Evolutionary conservation across 2,113 vertebrate genomes (phyloP).

Genomic region (Chroicocephalus ridibundus): DNA sequence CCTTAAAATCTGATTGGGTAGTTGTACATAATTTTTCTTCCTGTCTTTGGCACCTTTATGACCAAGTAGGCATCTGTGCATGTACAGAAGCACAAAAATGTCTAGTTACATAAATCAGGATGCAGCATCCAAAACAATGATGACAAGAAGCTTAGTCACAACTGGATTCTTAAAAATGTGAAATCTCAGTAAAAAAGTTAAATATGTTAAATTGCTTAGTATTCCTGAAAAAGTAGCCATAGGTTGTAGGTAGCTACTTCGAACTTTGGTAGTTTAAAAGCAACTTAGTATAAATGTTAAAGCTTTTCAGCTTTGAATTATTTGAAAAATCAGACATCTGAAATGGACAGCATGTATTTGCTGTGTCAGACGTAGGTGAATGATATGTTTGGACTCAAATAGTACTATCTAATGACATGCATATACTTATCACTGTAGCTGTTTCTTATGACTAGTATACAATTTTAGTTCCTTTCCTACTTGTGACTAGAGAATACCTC

Average conservation of each 20-base stretch:
- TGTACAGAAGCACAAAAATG: background rate
- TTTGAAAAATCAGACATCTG: background rate
- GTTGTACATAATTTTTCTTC: background rate
- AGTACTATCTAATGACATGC: background rate
- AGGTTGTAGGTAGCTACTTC: background rate
- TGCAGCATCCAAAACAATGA: background rate
- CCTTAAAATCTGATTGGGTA: background rate
- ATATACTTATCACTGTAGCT: background rate
- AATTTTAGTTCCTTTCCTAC: background rate
- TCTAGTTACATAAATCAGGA: background rate
- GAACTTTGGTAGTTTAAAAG: background rate
- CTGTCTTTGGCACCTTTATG: background rate
- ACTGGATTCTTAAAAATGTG: background rate
- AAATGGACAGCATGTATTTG: background rate
- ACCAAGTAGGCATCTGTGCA: background rate
- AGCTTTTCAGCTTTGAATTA: background rate
- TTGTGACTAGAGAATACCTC: fast-evolving
- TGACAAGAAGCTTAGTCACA: background rate
- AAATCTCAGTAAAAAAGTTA: background rate
- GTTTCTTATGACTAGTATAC: fast-evolving
- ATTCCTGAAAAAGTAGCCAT: background rate
- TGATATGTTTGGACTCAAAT: background rate
- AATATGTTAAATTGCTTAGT: background rate
- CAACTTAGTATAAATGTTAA: background rate
- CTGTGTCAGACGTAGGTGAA: background rate